These are phyloP conservation scores for Pyrrhura leucotis DNA, from an alignment of 2,797 vertebrate genomes.

Conservation along the genomic window DNA sequence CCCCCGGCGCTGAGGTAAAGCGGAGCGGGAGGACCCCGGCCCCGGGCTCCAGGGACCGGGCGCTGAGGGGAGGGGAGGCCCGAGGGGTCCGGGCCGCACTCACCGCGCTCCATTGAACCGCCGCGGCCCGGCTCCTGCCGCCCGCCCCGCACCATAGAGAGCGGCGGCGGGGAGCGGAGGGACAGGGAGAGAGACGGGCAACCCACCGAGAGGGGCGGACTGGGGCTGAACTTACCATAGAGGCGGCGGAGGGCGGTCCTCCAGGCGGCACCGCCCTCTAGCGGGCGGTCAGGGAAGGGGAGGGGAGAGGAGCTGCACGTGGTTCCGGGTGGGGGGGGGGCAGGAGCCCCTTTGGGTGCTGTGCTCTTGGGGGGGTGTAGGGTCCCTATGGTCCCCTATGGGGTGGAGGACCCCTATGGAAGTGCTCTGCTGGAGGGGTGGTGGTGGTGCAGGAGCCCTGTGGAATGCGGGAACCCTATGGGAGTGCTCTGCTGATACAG, in stretches of 20 bases:
- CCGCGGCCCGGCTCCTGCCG: conserved; percentile 1
- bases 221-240: not conserved
- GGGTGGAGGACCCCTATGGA: not conserved
- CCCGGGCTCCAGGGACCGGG: not conserved
- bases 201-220: too few relatives aligned
- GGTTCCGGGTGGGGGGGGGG: too few relatives aligned
- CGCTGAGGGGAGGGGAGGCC: not conserved
- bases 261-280: not conserved
- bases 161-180: not conserved
- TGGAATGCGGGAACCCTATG: not conserved
- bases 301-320: too few relatives aligned
- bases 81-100: not conserved
- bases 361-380: too few relatives aligned
- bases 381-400: too few relatives aligned
- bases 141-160: not conserved
- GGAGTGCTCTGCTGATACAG: not conserved
- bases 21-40: not conserved
- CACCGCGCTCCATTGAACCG: not conserved
- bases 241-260: not conserved
- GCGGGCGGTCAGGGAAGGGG: too few relatives aligned
- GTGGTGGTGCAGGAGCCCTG: not conserved
- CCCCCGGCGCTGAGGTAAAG: not conserved
- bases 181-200: not conserved
- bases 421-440: not conserved
- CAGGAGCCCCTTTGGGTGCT: too few relatives aligned